Conservation (phyloP, 1,140 invertebrate species). For the Drosophila carrolli region DNA sequence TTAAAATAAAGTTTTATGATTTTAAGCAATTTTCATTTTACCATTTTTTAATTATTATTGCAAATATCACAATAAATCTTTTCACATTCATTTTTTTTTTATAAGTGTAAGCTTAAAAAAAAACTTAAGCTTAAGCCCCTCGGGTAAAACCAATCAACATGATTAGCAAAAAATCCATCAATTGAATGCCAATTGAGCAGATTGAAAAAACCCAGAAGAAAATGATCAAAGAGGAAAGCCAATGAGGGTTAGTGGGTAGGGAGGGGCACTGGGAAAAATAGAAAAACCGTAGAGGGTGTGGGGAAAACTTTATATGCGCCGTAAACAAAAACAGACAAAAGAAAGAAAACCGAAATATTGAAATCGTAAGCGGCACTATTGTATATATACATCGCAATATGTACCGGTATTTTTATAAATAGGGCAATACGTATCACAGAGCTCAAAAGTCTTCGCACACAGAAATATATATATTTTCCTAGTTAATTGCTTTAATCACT, state of each 20-base stretch:
- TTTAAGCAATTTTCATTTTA: no score
- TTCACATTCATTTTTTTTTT: neutral
- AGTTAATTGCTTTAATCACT: neutral
- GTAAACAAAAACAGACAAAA: constrained; percentile 2
- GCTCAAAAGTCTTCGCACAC: neutral
- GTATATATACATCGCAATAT: neutral
- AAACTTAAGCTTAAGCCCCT: neutral
- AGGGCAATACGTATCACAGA: neutral
- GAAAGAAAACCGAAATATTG: neutral
- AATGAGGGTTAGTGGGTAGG: neutral
- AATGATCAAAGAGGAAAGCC: constrained; percentile 5
- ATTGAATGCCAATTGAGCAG: constrained; percentile 50
- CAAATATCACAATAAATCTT: no score
- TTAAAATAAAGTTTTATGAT: no score
- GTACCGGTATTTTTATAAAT: neutral
- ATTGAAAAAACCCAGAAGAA: constrained; percentile 9
- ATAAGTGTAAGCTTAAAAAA: neutral
- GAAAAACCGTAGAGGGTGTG: neutral
- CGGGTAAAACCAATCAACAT: constrained; percentile 25
- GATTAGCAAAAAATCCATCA: constrained; percentile 45
- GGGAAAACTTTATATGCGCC: neutral
- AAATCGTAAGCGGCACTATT: neutral
- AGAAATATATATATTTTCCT: neutral
- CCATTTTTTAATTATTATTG: no score
- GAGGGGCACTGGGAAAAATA: neutral